Percentiles rank a stretch among this genome's conserved stretches.
These are phyloP conservation scores for Drosophila leonis DNA, from an alignment of 2,888 invertebrate genomes.

Conservation along the genomic window DNA sequence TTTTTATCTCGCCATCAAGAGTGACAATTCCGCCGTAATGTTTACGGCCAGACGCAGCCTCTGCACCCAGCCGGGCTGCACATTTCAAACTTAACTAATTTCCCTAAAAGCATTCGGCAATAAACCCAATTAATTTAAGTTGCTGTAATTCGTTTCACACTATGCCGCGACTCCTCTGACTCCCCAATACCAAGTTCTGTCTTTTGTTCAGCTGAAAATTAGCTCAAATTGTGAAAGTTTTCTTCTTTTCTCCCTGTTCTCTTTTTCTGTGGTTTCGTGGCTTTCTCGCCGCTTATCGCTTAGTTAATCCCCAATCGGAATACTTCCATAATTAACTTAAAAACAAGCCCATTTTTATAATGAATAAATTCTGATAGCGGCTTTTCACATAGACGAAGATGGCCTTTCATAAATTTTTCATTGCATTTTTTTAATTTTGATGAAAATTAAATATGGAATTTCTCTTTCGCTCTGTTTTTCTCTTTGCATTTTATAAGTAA, in stretches of 20 bases:
- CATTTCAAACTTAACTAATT: conserved; percentile 73
- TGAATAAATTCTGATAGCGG: not conserved
- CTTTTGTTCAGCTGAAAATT: conserved; percentile 43
- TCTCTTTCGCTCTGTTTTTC: not conserved
- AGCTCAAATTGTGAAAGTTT: conserved; percentile 59
- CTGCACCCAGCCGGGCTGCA: conserved; percentile 30
- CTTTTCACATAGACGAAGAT: not conserved
- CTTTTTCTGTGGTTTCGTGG: conserved; percentile 17
- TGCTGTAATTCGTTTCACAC: conserved; percentile 73
- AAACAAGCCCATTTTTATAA: not conserved
- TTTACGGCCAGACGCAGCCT: conserved; percentile 35
- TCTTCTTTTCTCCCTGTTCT: not conserved
- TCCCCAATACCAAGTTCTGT: not conserved
- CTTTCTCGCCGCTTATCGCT: conserved; percentile 12
- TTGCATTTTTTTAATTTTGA: not conserved
- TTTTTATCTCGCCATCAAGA: conserved; percentile 70
- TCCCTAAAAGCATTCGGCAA: conserved; percentile 79
- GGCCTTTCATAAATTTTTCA: not conserved
- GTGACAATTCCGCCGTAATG: conserved; percentile 71
- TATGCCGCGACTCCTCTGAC: conserved; percentile 17
- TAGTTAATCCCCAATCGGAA: not conserved
- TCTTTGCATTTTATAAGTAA: not conserved
- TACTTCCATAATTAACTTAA: conserved; percentile 1
- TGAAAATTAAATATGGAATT: not conserved
- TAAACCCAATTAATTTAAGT: conserved; percentile 80